Evolutionary conservation across 2,113 vertebrate species (phyloP).

Genomic region (Alethe castanea): DNA sequence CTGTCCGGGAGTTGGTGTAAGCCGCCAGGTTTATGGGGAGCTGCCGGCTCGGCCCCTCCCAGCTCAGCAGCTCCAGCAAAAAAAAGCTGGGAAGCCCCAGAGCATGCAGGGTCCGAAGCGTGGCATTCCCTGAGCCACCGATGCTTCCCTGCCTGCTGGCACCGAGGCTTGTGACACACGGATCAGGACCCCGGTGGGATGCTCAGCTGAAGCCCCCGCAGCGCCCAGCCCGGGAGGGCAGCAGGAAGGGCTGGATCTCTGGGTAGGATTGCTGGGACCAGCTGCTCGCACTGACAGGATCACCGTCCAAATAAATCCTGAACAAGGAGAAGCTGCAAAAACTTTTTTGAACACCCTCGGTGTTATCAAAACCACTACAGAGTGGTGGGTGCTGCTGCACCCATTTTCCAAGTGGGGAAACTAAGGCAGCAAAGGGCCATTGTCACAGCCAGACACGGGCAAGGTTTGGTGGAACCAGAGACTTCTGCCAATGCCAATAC

Average conservation of each 20-base stretch:
- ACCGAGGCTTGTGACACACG: background rate
- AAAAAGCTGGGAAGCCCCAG: conserved; percentile 25
- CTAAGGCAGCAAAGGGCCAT: background rate
- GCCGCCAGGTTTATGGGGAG: conserved; percentile 69
- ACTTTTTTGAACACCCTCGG: background rate
- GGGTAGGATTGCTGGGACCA: background rate
- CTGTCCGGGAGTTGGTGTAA: conserved; percentile 39
- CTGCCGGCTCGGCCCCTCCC: conserved; percentile 53
- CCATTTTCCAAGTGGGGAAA: background rate
- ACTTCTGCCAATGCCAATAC: background rate
- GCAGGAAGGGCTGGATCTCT: background rate
- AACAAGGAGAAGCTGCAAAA: background rate
- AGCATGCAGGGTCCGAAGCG: conserved; percentile 27
- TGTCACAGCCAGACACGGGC: background rate
- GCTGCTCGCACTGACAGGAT: background rate
- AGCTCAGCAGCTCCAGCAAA: conserved; percentile 41
- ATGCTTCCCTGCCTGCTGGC: background rate
- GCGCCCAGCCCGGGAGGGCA: background rate
- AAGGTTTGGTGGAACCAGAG: background rate
- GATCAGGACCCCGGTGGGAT: background rate
- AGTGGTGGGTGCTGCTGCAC: background rate
- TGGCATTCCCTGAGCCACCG: background rate
- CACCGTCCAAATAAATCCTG: background rate
- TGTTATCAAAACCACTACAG: background rate
- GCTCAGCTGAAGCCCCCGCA: background rate